A percentile compares a stretch with the other conserved stretches of the same genome.
phyloP scores from a whole-genome alignment of 2,797 vertebrate genomes.

The Phoeniculus purpureus region DNA sequence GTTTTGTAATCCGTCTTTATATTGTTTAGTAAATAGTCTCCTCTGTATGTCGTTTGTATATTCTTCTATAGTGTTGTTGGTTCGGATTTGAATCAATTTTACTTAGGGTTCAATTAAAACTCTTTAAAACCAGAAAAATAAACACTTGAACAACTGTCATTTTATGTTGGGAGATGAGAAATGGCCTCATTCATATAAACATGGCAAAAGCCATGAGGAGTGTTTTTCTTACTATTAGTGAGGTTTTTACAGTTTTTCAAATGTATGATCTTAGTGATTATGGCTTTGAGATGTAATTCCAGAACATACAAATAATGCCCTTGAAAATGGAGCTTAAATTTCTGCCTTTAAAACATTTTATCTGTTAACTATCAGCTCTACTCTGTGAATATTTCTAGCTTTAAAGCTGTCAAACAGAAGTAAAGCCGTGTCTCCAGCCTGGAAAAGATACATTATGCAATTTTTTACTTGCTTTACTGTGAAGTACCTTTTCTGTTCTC shows the following conservation, averaged over 20 bases:
- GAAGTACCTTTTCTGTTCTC: constrained; percentile 66
- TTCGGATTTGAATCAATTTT: not conserved
- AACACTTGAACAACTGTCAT: not conserved
- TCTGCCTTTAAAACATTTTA: constrained; percentile 27
- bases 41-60: not conserved
- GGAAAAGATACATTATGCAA: constrained; percentile 61
- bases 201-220: not conserved
- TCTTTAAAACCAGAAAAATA: not conserved
- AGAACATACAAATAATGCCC: not conserved
- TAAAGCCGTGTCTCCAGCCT: constrained; percentile 37
- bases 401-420: constrained; percentile 55
- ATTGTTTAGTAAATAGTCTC: not conserved
- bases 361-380: constrained; percentile 37
- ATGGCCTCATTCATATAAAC: not conserved
- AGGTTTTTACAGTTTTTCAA: not conserved
- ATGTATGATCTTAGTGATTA: not conserved
- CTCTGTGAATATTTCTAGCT: constrained; percentile 11
- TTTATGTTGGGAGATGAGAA: not conserved
- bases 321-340: not conserved
- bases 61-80: not conserved
- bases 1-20: not conserved
- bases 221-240: not conserved
- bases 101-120: not conserved
- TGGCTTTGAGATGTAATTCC: not conserved
- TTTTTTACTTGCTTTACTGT: constrained; percentile 62